phyloP scores from a whole-genome alignment of 1,140 invertebrate genomes.

The Palaemon carinicauda region DNA sequence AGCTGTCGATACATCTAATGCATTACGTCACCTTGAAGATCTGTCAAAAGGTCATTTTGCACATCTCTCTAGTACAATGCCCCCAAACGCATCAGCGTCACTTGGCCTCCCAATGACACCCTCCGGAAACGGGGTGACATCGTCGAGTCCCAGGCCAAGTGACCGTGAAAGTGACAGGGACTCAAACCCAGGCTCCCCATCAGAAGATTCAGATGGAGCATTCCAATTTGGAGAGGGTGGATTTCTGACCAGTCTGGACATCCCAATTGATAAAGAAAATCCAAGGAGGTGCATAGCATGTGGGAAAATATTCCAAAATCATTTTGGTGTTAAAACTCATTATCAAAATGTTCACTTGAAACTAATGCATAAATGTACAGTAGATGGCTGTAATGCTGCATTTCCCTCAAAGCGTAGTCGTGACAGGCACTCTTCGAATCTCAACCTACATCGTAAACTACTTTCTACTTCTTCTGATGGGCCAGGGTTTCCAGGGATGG shows the following conservation, averaged over 20 bases:
- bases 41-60: constrained; percentile 81
- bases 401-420: constrained; percentile 94
- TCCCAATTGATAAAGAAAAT: constrained; percentile 86
- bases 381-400: constrained; percentile 94
- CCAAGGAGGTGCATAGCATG: constrained; percentile 89
- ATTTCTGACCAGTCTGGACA: constrained; percentile 62
- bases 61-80: constrained; percentile 66
- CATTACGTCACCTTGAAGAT: constrained; percentile 80
- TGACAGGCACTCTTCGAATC: constrained; percentile 91
- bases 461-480: constrained; percentile 74
- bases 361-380: constrained; percentile 93
- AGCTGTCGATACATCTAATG: constrained; percentile 68
- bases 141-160: constrained; percentile 59
- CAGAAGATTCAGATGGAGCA: constrained; percentile 50
- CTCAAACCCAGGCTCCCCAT: constrained; percentile 58
- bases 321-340: constrained; percentile 94
- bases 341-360: constrained; percentile 96
- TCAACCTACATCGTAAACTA: constrained; percentile 89
- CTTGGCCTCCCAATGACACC: constrained; percentile 65
- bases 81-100: constrained; percentile 56
- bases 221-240: constrained; percentile 57
- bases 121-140: constrained; percentile 61
- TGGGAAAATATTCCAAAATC: constrained; percentile 92
- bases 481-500: constrained; percentile 51
- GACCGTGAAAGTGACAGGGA: constrained; percentile 54